Base-by-base conservation (phyloP, 2,113 vertebrate genomes). In the Peucedramus taeniatus region DNA sequence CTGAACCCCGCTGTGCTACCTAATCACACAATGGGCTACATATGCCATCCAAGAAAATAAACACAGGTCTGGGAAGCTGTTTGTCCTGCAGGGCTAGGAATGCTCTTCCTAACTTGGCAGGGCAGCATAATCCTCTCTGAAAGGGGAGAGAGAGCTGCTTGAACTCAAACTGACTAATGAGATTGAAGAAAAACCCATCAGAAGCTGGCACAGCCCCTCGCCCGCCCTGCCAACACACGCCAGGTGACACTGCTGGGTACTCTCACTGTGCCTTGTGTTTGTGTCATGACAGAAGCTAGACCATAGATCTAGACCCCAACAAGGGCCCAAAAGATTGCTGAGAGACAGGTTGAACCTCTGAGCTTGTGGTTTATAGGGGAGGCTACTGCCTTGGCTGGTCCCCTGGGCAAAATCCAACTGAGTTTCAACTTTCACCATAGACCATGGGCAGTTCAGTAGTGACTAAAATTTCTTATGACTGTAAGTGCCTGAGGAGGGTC, bases 1-100 rank as follows among this genome's bases (percentile, higher is more conserved):
- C 76, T 42, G 2, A 86, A 92, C 92, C 94, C 96, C 0, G 86
- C 94, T 97, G 95, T 92, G 94, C 94, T 96, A 96, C 96, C 94
- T 97, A 97, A 96, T 97, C 96, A 82, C 96, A 96, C 94, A 97
- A 96, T 96, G 93, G 96, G 94, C 96, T 97, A 84, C 94, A 90
- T 96, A 96, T 96, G 94, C 96, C 96, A 96, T 96, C 96, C 96
- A 93, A 96, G 96, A 96, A 96, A 97, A 97, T 95, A 97, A 97
- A 96, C 96, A 96, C 88, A 90, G 96, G 94, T 95, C 94, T 96
- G 92, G 90, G 94, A 96, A 96, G 88, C 92, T 97, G 93, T 96
- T 96, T 96, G 96, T 97, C 96, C 96, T 96, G 94, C 93, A 95
- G 94, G 83, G 94, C 90, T 96, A 94, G 94, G 93, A 96, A 97